Base-by-base conservation (phyloP, 2,888 invertebrate genomes). In the Morpho achilles region DNA sequence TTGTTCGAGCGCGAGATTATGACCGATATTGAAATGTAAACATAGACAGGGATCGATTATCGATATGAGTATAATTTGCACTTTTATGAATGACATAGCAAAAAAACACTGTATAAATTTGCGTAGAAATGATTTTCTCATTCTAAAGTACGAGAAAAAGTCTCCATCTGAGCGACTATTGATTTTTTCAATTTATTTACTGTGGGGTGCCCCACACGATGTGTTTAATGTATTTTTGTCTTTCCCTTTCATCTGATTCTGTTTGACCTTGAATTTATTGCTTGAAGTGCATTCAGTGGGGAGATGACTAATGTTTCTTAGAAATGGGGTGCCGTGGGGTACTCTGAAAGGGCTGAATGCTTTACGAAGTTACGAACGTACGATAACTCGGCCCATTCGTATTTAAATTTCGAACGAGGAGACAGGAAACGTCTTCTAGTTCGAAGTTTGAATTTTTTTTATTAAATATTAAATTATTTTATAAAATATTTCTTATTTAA, bases 41-140 rank as follows among this genome's bases (percentile, higher is more conserved):
- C 89, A 89, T 76, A 73, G 78, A 78, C 76, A 79, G 64, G 74
- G 74, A 89, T 87, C 84, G 87, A 87, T 89, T 84, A 80, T 80
- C 73, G 80, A 77, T 81, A 78, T 71, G 67, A 75, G 71, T 69
- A 71, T 81, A 82, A 83, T 84, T 84, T 63, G 59, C 59, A 59
- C 73, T 75, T 86, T 87, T 82, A 85, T 89, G 87, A 90, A 89
- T 89, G 87, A 78, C 71, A 80, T 69, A 66, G 72, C 69, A 69
- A 69, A 73, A 71, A 75, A 66, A 76, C 66, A 62, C 67, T 65
- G 61, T 68, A 67, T 74, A 70, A 74, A 73, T 67, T 71, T 60
- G 66, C 55, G 59, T 62, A 63, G 50, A 56, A 65, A 60, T 63
- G 59, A 57, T 67, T 64, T 53, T 47, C 65, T 58, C 59, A 62